These are phyloP conservation scores for Xanthia togata DNA, from an alignment of 2,888 invertebrate species.

Conservation along the genomic window DNA sequence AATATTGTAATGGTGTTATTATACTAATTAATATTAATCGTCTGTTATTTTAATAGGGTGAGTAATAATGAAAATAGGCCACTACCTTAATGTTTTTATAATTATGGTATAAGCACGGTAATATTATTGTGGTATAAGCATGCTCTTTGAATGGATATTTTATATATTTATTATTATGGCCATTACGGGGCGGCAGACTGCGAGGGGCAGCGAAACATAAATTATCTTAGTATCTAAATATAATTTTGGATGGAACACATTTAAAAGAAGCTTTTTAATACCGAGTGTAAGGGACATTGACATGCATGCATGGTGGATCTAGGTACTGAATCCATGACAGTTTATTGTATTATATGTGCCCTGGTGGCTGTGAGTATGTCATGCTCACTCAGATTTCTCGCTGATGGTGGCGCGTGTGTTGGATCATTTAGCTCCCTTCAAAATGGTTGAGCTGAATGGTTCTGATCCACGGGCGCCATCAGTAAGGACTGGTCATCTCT, in stretches of 20 bases:
- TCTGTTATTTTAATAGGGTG: constrained; percentile 47
- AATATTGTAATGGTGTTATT: constrained; percentile 37
- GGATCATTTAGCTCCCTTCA: too few species aligned
- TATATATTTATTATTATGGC: neutral
- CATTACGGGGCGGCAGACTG: neutral
- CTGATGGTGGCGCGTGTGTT: too few species aligned
- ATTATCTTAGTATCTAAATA: neutral
- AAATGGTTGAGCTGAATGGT: too few species aligned
- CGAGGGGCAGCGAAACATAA: neutral
- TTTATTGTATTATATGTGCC: too few species aligned
- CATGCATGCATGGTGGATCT: too few species aligned
- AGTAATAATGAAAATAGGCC: constrained; percentile 51
- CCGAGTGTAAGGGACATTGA: too few species aligned
- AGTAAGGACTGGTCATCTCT: too few species aligned
- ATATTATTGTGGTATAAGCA: constrained; percentile 50
- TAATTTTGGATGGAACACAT: neutral
- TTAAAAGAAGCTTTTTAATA: neutral
- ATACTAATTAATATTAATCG: constrained; percentile 52
- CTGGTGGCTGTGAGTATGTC: too few species aligned
- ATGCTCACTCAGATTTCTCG: too few species aligned
- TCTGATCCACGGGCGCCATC: too few species aligned
- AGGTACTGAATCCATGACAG: too few species aligned
- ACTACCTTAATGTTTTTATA: constrained; percentile 52
- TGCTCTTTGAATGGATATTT: constrained; percentile 20
- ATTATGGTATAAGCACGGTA: constrained; percentile 50